phyloP scores from a whole-genome alignment of 2,888 invertebrate genomes.

The Eupithecia dodoneata region DNA sequence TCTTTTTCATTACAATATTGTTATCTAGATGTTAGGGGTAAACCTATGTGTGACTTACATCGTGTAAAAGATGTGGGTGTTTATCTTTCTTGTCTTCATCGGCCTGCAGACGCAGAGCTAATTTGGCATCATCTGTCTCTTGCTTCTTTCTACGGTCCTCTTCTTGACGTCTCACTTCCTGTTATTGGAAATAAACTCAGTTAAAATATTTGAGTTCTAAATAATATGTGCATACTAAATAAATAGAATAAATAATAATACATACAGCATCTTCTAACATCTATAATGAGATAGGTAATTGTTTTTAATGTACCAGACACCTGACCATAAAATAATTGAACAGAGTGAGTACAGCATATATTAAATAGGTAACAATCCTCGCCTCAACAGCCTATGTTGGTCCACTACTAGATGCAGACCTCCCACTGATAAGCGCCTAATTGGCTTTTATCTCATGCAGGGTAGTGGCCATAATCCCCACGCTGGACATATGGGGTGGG shows the following conservation, averaged over 20 bases:
- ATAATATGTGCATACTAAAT: not conserved
- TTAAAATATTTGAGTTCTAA: not conserved
- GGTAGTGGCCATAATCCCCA: too few species aligned
- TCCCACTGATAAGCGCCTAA: too few species aligned
- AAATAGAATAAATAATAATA: not conserved
- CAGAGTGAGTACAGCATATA: too few species aligned
- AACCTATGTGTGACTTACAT: slow-evolving; percentile 52
- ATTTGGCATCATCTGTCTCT: slow-evolving; percentile 77
- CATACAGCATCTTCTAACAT: not conserved
- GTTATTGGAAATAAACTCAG: slow-evolving; percentile 25
- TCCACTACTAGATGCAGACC: too few species aligned
- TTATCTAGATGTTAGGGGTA: too few species aligned
- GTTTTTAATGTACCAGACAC: not conserved
- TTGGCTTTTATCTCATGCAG: too few species aligned
- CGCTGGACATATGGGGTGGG: too few species aligned
- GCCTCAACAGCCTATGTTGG: too few species aligned
- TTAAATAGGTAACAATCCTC: too few species aligned
- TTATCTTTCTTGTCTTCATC: slow-evolving; percentile 73
- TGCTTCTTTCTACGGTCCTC: slow-evolving; percentile 75
- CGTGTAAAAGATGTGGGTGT: slow-evolving; percentile 66
- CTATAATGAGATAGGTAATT: not conserved
- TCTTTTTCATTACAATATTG: too few species aligned
- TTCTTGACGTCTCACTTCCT: slow-evolving; percentile 70
- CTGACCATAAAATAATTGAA: too few species aligned
- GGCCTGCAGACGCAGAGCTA: slow-evolving; percentile 73